Evolutionary conservation across 2,113 vertebrate species (phyloP).

Genomic region (Vombatus ursinus): DNA sequence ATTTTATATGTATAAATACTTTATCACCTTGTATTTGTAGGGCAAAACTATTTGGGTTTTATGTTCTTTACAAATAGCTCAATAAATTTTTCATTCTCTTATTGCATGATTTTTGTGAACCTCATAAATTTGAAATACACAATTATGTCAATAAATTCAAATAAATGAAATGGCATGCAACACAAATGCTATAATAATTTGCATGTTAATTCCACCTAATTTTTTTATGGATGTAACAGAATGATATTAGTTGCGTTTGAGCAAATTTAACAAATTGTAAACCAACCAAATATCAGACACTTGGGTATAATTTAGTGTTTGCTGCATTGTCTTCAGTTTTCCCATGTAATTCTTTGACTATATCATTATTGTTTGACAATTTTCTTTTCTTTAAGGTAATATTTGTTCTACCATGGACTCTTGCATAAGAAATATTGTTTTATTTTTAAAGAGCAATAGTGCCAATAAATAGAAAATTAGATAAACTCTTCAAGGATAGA

Average conservation of each 20-base stretch:
- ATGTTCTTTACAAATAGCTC: conserved; percentile 79
- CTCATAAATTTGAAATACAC: conserved; percentile 87
- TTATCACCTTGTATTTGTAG: conserved; percentile 3
- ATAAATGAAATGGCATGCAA: conserved; percentile 87
- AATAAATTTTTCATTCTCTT: conserved; percentile 82
- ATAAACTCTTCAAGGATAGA: neutral
- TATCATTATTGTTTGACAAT: conserved; percentile 78
- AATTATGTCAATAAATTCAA: conserved; percentile 87
- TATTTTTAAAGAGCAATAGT: neutral
- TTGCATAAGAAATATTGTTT: conserved; percentile 46
- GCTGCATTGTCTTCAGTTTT: conserved; percentile 74
- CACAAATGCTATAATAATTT: conserved; percentile 83
- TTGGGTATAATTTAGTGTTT: conserved; percentile 81
- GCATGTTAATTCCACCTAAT: conserved; percentile 88
- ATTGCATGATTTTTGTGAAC: conserved; percentile 79
- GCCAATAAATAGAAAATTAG: conserved; percentile 58
- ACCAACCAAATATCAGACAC: conserved; percentile 79
- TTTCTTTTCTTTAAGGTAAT: conserved; percentile 64
- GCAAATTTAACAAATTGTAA: conserved; percentile 80
- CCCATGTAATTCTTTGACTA: conserved; percentile 73
- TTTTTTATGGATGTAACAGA: conserved; percentile 84
- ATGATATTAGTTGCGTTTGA: conserved; percentile 84
- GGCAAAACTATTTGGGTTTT: conserved; percentile 50
- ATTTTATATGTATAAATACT: conserved; percentile 29
- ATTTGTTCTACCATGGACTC: conserved; percentile 71